Conservation (phyloP, 1,140 invertebrate genomes). For the Tetraneura akinire region DNA sequence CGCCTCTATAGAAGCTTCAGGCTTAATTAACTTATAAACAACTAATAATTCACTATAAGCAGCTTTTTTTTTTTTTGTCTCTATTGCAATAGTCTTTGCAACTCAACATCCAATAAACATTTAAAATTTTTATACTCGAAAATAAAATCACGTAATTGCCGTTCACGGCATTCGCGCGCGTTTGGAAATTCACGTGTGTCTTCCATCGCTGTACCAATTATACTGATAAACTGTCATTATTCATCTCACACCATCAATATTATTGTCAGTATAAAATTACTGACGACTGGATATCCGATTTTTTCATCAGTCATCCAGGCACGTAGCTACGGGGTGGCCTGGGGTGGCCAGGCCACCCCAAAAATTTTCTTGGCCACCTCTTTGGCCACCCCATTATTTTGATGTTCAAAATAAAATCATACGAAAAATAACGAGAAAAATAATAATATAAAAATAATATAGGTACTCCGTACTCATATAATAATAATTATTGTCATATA, state of each 20-base stretch:
- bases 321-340: too few relatives aligned
- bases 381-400: too few relatives aligned
- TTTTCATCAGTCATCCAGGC: background rate
- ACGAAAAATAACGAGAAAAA: too few relatives aligned
- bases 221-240: background rate
- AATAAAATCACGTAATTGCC: background rate
- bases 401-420: too few relatives aligned
- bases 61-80: background rate
- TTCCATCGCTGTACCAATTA: background rate
- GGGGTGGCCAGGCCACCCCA: too few relatives aligned
- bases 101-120: background rate
- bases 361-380: too few relatives aligned
- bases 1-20: background rate
- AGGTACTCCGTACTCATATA: too few relatives aligned
- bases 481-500: too few relatives aligned
- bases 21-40: constrained; percentile 2
- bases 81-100: background rate
- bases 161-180: background rate
- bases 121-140: background rate
- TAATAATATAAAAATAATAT: too few relatives aligned
- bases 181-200: too few relatives aligned
- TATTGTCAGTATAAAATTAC: background rate
- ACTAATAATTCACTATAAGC: background rate
- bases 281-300: background rate
- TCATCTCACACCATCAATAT: background rate